Evolutionary conservation across 2,113 vertebrate genomes (phyloP).

Genomic region (Hemiscyllium ocellatum): DNA sequence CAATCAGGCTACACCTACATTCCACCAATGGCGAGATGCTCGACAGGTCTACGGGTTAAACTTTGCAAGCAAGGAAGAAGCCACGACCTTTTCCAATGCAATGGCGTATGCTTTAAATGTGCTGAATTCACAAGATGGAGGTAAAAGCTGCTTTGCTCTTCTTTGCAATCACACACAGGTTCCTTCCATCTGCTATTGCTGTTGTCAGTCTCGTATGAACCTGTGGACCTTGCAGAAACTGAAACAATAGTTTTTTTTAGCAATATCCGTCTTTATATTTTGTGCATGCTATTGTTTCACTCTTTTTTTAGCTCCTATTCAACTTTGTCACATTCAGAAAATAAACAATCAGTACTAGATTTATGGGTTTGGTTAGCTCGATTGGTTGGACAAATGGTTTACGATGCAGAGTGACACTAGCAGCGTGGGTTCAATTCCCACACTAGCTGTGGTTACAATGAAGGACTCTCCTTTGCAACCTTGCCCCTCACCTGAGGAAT

Average conservation of each 20-base stretch:
- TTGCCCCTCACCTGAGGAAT: too few species aligned
- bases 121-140: slow-evolving; percentile 93
- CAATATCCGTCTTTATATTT: not conserved
- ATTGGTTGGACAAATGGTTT: too few species aligned
- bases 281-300: not conserved
- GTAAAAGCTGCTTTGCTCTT: slow-evolving; percentile 50
- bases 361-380: not conserved
- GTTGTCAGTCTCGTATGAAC: not conserved
- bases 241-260: not conserved
- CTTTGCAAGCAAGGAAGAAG: slow-evolving; percentile 97
- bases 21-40: slow-evolving; percentile 97
- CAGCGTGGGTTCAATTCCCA: too few species aligned
- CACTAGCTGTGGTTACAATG: too few species aligned
- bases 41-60: slow-evolving; percentile 96
- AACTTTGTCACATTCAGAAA: not conserved
- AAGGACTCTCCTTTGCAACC: too few species aligned
- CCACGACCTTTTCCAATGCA: slow-evolving; percentile 92
- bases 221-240: not conserved
- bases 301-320: not conserved
- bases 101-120: slow-evolving; percentile 96
- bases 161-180: slow-evolving; percentile 17
- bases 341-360: too few species aligned
- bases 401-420: too few species aligned
- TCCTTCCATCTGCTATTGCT: slow-evolving; percentile 12
- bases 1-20: slow-evolving; percentile 96